Percentiles rank a stretch among this genome's conserved stretches.
These are phyloP conservation scores for Porites lutea DNA, from an alignment of 64 coral and sea anemone species.

Conservation along the genomic window DNA sequence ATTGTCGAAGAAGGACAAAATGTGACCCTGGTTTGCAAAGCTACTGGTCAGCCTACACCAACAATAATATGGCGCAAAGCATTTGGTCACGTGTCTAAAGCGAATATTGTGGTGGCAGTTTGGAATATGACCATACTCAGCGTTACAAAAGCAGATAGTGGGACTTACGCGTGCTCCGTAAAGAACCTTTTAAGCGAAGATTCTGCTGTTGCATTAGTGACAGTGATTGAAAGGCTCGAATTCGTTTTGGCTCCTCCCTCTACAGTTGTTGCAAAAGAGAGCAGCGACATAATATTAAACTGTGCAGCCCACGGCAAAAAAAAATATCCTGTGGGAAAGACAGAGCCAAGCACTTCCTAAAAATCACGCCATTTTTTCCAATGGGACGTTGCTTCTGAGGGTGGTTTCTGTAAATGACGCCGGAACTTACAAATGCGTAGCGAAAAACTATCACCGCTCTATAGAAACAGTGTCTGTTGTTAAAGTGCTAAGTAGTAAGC, in stretches of 20 bases:
- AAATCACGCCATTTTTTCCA: neutral
- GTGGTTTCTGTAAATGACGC: neutral
- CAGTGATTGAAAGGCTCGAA: slow-evolving; percentile 17
- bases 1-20: slow-evolving; percentile 39
- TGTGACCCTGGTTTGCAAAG: slow-evolving; percentile 14
- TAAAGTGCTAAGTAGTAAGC: neutral
- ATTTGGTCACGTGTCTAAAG: neutral
- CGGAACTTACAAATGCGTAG: slow-evolving; percentile 26
- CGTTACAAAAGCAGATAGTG: neutral
- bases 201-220: neutral
- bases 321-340: slow-evolving; percentile 9
- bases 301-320: neutral
- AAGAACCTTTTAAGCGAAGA: slow-evolving; percentile 22
- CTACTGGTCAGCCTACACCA: slow-evolving; percentile 44
- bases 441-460: slow-evolving; percentile 15
- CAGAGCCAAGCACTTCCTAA: neutral
- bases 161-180: slow-evolving; percentile 31
- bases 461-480: neutral
- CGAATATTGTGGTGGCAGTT: neutral
- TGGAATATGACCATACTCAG: slow-evolving; percentile 6
- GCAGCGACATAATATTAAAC: neutral
- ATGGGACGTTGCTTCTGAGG: neutral
- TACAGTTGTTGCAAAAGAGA: neutral
- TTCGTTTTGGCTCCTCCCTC: slow-evolving; percentile 1
- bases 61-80: slow-evolving; percentile 44